Evolutionary conservation across 2,113 vertebrate genomes (phyloP).

Genomic region (Anser cygnoides): DNA sequence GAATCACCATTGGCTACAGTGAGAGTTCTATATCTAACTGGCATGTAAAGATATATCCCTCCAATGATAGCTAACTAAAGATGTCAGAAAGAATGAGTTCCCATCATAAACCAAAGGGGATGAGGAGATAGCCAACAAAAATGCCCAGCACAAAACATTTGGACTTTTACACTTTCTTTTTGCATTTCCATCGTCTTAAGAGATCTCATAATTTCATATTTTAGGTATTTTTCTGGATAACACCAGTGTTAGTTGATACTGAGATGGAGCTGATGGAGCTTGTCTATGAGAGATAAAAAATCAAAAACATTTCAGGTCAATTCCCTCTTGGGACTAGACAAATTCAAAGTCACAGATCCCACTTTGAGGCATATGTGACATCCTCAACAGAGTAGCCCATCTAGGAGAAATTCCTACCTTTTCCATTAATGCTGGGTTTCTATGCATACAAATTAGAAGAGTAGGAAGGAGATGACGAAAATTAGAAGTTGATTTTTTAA

Average conservation of each 20-base stretch:
- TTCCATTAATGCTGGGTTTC: not conserved
- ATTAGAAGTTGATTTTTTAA: not conserved
- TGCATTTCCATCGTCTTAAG: not conserved
- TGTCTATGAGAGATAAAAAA: not conserved
- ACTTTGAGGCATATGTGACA: not conserved
- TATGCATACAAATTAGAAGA: not conserved
- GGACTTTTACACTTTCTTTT: not conserved
- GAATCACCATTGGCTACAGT: not conserved
- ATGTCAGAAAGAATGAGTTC: not conserved
- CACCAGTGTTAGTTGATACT: not conserved
- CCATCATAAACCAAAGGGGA: not conserved
- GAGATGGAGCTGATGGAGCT: not conserved
- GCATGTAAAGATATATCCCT: not conserved
- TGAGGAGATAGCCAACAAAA: not conserved
- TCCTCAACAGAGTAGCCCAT: rapidly evolving
- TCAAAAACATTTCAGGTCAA: rapidly evolving
- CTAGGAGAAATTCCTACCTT: not conserved
- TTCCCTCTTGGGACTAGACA: not conserved
- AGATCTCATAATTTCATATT: not conserved
- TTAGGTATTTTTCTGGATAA: not conserved
- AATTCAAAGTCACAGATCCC: not conserved
- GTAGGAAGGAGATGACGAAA: not conserved
- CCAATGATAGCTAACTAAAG: not conserved
- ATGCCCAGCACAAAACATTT: not conserved
- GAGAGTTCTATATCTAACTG: not conserved